Conservation (phyloP, 2,113 vertebrate genomes). For the Calyptomena viridis region DNA sequence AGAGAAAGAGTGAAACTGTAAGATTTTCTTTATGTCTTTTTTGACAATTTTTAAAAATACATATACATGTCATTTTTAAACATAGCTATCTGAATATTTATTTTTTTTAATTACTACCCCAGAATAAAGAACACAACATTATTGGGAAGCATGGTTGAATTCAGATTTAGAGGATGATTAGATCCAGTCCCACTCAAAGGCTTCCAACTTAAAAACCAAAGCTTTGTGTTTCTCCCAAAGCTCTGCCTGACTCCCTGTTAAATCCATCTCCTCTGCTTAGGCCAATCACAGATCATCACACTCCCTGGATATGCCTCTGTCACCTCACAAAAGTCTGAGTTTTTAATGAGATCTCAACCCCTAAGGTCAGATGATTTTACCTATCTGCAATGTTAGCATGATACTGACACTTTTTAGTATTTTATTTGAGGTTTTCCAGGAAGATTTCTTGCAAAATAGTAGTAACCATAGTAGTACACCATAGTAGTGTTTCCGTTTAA, state of each 20-base stretch:
- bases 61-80: neutral
- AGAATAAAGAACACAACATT: neutral
- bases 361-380: neutral
- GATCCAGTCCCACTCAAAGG: neutral
- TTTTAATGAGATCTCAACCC: neutral
- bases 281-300: neutral
- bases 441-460: neutral
- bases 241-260: neutral
- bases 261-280: neutral
- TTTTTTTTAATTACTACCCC: neutral
- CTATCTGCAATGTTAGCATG: neutral
- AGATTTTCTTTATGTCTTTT: neutral
- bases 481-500: neutral
- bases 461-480: too few species aligned
- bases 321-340: neutral
- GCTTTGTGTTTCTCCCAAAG: neutral
- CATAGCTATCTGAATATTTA: neutral
- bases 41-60: neutral
- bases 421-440: neutral
- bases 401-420: neutral
- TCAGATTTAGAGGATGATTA: neutral
- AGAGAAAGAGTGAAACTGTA: neutral
- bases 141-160: neutral
- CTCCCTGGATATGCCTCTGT: neutral
- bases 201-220: neutral